These are phyloP conservation scores for Mesoligia furuncula DNA, from an alignment of 2,888 invertebrate species.

Conservation along the genomic window DNA sequence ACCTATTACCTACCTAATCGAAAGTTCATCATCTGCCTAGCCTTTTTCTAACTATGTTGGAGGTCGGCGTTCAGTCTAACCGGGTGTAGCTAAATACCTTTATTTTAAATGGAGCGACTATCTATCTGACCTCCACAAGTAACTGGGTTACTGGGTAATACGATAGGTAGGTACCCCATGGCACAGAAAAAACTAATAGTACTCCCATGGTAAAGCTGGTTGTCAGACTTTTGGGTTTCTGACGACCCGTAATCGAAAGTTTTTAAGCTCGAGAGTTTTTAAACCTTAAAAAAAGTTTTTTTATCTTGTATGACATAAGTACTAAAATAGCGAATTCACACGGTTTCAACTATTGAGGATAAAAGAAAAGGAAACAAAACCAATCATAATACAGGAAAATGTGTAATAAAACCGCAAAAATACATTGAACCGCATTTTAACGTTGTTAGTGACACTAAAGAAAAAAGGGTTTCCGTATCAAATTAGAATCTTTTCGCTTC, in stretches of 20 bases:
- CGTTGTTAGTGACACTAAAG: background rate
- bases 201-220: too few species aligned
- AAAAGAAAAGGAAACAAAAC: background rate
- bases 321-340: background rate
- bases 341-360: background rate
- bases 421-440: background rate
- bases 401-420: background rate
- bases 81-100: background rate
- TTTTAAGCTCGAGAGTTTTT: too few species aligned
- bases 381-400: slow-evolving; percentile 12
- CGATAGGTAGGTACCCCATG: background rate
- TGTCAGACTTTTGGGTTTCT: too few species aligned
- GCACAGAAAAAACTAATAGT: too few species aligned
- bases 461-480: background rate
- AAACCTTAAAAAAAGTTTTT: background rate
- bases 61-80: background rate
- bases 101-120: background rate
- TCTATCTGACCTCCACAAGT: background rate
- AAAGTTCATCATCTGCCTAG: background rate
- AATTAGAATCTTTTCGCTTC: slow-evolving; percentile 11
- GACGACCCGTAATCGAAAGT: background rate
- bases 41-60: background rate
- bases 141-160: background rate
- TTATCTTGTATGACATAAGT: background rate
- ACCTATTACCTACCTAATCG: background rate